Conservation (phyloP, 2,888 invertebrate species). For the Diloba caeruleocephala region DNA sequence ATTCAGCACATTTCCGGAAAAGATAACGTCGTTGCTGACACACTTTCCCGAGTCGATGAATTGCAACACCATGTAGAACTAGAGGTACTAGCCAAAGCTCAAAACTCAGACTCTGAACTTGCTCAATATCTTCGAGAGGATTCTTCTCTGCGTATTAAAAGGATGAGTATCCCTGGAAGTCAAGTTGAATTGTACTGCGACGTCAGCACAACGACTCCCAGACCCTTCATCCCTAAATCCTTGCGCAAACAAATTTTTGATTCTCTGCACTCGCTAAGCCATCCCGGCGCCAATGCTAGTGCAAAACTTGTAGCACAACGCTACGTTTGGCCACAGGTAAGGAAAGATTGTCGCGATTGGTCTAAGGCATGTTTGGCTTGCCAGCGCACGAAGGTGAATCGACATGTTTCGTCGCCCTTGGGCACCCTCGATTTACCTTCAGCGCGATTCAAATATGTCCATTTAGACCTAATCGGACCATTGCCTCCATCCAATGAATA, state of each 20-base stretch:
- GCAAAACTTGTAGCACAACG: background rate
- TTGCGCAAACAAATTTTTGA: background rate
- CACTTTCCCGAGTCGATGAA: too few species aligned
- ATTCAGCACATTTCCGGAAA: too few species aligned
- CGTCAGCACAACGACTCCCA: background rate
- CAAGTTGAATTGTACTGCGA: too few species aligned
- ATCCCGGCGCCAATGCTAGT: background rate
- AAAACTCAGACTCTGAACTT: too few species aligned
- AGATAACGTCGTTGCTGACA: too few species aligned
- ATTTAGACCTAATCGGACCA: slow-evolving; percentile 8
- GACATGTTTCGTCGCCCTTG: too few species aligned
- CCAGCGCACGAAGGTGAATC: slow-evolving; percentile 65
- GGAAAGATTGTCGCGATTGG: slow-evolving; percentile 61
- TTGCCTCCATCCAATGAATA: slow-evolving; percentile 5
- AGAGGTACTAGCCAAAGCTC: too few species aligned
- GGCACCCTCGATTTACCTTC: slow-evolving; percentile 48
- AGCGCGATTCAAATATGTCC: slow-evolving; percentile 42
- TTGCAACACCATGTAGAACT: too few species aligned
- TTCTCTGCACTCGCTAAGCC: background rate
- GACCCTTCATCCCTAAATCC: background rate
- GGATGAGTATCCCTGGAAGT: too few species aligned
- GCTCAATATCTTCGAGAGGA: too few species aligned
- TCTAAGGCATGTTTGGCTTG: slow-evolving; percentile 58
- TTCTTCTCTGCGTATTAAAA: too few species aligned
- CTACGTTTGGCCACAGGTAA: slow-evolving; percentile 33